phyloP scores from a whole-genome alignment of 2,888 invertebrate species.

The Charanyca ferruginea region DNA sequence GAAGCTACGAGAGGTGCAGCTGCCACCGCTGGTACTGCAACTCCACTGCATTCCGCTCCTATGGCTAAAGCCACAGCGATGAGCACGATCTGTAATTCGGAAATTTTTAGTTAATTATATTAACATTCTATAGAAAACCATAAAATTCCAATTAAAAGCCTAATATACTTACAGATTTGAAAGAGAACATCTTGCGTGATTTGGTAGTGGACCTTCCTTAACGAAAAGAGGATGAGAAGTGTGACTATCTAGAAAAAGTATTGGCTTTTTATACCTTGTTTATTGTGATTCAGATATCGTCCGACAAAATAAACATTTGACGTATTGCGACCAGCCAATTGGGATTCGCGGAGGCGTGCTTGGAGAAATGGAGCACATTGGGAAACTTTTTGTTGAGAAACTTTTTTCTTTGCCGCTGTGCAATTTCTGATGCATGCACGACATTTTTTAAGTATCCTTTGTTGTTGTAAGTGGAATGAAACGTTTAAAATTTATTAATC shows the following conservation, averaged over 20 bases:
- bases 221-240: slow-evolving; percentile 84
- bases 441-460: slow-evolving; percentile 45
- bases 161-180: slow-evolving; percentile 85
- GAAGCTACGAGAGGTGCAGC: slow-evolving; percentile 88
- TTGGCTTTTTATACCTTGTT: slow-evolving; percentile 85
- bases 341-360: slow-evolving; percentile 85
- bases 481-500: slow-evolving; percentile 9
- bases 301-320: slow-evolving; percentile 84
- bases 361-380: slow-evolving; percentile 89
- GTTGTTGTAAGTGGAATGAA: slow-evolving; percentile 10
- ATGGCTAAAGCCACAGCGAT: slow-evolving; percentile 83
- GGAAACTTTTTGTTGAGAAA: slow-evolving; percentile 83
- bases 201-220: slow-evolving; percentile 85
- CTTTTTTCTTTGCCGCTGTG: slow-evolving; percentile 66
- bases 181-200: slow-evolving; percentile 88
- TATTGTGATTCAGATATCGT: slow-evolving; percentile 88
- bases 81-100: slow-evolving; percentile 82
- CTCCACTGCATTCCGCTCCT: slow-evolving; percentile 81
- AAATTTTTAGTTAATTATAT: slow-evolving; percentile 9
- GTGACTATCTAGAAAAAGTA: slow-evolving; percentile 80
- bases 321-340: slow-evolving; percentile 85
- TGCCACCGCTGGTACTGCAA: slow-evolving; percentile 68
- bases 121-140: not conserved
- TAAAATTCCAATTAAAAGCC: not conserved
- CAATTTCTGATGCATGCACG: slow-evolving; percentile 63